phyloP scores from a whole-genome alignment of 2,113 vertebrate genomes.

The Pantherophis guttatus region DNA sequence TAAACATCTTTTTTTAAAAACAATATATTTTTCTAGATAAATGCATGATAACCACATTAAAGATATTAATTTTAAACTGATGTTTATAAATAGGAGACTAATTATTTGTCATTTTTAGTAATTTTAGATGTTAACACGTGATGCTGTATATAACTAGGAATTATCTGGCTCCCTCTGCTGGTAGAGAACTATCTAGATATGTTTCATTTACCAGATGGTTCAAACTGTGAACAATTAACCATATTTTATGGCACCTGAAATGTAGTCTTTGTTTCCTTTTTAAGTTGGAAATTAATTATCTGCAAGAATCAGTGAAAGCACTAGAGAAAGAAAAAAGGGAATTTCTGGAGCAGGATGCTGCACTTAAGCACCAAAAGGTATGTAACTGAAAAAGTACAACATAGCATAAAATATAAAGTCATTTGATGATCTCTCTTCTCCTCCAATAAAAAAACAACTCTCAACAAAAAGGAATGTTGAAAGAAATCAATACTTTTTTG shows the following conservation, averaged over 20 bases:
- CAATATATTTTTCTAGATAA: neutral
- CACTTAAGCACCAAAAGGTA: constrained; percentile 62
- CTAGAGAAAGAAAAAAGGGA: constrained; percentile 66
- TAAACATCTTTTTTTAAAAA: neutral
- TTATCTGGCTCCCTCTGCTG: neutral
- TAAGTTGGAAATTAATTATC: constrained; percentile 59
- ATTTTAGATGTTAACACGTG: neutral
- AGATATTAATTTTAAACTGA: neutral
- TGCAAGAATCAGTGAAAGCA: constrained; percentile 57
- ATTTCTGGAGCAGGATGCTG: constrained; percentile 54
- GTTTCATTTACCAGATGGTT: neutral
- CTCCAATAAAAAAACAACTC: neutral
- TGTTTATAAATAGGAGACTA: neutral
- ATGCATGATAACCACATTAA: neutral
- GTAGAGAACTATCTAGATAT: neutral
- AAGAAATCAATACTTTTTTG: neutral
- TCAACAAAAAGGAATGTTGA: neutral
- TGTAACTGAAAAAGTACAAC: neutral
- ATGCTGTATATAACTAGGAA: neutral
- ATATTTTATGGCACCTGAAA: neutral
- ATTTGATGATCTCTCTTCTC: neutral
- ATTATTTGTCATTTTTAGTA: neutral
- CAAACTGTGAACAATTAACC: neutral
- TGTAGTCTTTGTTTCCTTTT: constrained; percentile 35
- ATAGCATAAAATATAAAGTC: neutral